phyloP scores from a whole-genome alignment of 2,113 vertebrate species.

The Percopsis transmontana region DNA sequence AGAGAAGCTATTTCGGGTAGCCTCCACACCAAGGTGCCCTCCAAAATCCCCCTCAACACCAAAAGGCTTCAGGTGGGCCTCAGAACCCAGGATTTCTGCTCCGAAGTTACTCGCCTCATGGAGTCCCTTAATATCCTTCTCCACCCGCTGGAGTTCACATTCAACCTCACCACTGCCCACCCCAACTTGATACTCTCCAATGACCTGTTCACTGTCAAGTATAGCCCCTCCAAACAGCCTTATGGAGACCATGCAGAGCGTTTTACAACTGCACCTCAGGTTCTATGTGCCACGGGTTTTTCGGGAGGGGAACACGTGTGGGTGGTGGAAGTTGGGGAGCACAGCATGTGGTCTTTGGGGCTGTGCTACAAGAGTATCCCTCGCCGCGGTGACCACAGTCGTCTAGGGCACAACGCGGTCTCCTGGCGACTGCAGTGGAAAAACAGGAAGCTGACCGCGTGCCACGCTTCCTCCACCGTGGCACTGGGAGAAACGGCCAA shows the following conservation, averaged over 20 bases:
- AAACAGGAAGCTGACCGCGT: conserved; percentile 70
- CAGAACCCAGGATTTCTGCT: conserved; percentile 64
- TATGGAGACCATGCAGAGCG: conserved; percentile 63
- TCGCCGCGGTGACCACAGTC: conserved; percentile 72
- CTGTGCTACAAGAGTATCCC: conserved; percentile 69
- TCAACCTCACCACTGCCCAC: conserved; percentile 61
- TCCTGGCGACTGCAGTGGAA: conserved; percentile 79
- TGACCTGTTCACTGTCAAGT: conserved; percentile 66
- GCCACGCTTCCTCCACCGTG: conserved; percentile 59
- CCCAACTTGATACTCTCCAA: conserved; percentile 65
- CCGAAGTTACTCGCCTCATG: conserved; percentile 57
- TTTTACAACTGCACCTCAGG: conserved; percentile 59
- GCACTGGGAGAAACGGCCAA: conserved; percentile 24
- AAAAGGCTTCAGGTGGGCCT: conserved; percentile 57
- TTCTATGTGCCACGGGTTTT: conserved; percentile 71
- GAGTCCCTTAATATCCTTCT: conserved; percentile 65
- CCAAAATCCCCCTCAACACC: conserved; percentile 41
- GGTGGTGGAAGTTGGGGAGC: conserved; percentile 68
- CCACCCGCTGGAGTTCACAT: conserved; percentile 70
- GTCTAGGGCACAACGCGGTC: conserved; percentile 69
- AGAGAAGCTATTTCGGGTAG: conserved; percentile 32
- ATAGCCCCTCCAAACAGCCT: conserved; percentile 48
- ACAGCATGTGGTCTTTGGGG: conserved; percentile 70
- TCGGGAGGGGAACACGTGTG: conserved; percentile 65
- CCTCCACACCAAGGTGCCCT: conserved; percentile 29